Evolutionary conservation across 2,888 invertebrate species (phyloP).

Genomic region (Ametastegia equiseti): DNA sequence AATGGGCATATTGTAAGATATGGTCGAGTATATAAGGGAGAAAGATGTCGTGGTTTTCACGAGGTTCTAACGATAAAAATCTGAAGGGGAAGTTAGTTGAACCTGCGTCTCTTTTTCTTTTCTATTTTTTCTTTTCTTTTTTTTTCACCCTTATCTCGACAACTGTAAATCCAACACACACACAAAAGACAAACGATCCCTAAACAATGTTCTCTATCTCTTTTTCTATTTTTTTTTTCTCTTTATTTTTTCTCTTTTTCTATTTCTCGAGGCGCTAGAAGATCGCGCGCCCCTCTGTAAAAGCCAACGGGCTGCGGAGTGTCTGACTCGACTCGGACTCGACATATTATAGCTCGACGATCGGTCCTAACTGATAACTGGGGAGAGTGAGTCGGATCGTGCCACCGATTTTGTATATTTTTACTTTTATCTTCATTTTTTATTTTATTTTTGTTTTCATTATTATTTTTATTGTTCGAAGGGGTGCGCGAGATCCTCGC

Average conservation of each 20-base stretch:
- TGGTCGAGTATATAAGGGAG: not conserved
- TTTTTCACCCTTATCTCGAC: conserved; percentile 25
- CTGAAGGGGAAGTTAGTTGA: not conserved
- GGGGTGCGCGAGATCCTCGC: not conserved
- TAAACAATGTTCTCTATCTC: conserved; percentile 41
- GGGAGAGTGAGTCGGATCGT: conserved; percentile 33
- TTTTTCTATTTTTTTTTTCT: too few relatives aligned
- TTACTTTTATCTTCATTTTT: not conserved
- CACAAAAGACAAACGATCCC: conserved; percentile 42
- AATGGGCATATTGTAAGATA: too few relatives aligned
- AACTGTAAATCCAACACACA: conserved; percentile 33
- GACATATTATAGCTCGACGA: conserved; percentile 6
- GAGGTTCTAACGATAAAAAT: not conserved
- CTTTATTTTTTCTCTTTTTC: too few relatives aligned
- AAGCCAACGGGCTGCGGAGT: not conserved
- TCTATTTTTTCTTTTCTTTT: not conserved
- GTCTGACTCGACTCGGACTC: not conserved
- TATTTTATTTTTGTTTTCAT: not conserved
- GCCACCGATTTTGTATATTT: conserved; percentile 38
- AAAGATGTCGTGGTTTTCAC: conserved; percentile 28
- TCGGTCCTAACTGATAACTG: conserved; percentile 34
- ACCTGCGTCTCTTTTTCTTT: not conserved
- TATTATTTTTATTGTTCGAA: conserved; percentile 7
- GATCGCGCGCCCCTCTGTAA: not conserved
- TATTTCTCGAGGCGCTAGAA: not conserved